phyloP scores from a whole-genome alignment of 2,113 vertebrate species.

The Shinisaurus crocodilurus region DNA sequence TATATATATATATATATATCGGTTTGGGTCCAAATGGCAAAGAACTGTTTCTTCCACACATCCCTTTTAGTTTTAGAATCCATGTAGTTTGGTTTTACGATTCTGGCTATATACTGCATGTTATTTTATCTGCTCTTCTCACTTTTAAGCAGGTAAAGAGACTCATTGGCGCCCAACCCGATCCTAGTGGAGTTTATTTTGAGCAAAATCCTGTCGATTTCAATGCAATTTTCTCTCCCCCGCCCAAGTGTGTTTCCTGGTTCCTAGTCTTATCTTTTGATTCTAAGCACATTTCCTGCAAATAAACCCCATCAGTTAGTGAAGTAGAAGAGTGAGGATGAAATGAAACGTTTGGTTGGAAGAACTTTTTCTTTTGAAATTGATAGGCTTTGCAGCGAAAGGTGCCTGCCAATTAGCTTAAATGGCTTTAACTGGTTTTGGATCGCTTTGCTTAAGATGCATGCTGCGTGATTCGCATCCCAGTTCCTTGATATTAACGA shows the following conservation, averaged over 20 bases:
- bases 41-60: neutral
- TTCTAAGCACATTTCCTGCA: no score
- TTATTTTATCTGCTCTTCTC: neutral
- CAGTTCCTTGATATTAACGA: neutral
- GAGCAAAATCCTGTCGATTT: neutral
- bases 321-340: neutral
- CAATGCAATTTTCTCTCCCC: neutral
- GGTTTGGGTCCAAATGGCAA: neutral
- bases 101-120: neutral
- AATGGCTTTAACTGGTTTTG: neutral
- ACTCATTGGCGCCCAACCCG: neutral
- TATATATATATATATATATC: neutral
- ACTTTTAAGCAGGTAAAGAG: neutral
- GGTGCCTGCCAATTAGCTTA: neutral
- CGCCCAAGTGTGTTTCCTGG: neutral
- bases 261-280: neutral
- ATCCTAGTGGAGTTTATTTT: neutral
- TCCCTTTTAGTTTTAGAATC: neutral
- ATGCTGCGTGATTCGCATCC: neutral
- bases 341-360: neutral
- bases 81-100: neutral
- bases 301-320: no score
- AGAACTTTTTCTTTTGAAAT: neutral
- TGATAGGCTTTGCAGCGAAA: neutral
- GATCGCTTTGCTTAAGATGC: neutral